phyloP scores from a whole-genome alignment of 2,888 invertebrate genomes.

The Dendrolimus pini region DNA sequence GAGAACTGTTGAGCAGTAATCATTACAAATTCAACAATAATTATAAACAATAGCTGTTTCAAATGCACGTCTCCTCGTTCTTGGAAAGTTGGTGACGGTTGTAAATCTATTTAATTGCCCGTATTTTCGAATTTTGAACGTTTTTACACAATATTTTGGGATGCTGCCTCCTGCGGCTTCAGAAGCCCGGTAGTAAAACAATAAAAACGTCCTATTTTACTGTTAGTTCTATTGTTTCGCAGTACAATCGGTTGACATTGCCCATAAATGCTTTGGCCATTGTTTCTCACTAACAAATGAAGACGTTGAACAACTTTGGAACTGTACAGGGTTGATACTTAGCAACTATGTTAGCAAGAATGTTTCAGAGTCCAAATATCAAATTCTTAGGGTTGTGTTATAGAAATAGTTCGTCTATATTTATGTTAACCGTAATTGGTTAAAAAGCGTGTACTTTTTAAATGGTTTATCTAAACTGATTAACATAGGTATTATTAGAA shows the following conservation, averaged over 20 bases:
- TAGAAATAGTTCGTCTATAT: too few relatives aligned
- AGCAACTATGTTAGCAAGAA: not conserved
- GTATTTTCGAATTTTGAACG: slow-evolving; percentile 38
- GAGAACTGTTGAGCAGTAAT: slow-evolving; percentile 27
- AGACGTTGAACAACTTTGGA: slow-evolving; percentile 40
- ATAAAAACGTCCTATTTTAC: slow-evolving; percentile 61
- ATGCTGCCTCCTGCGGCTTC: slow-evolving; percentile 67
- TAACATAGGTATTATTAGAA: too few relatives aligned
- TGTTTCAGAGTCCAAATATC: too few relatives aligned
- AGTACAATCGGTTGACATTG: slow-evolving; percentile 49
- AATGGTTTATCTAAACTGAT: too few relatives aligned
- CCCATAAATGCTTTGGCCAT: slow-evolving; percentile 42
- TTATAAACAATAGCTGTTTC: slow-evolving; percentile 25
- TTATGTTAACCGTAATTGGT: too few relatives aligned
- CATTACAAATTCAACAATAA: slow-evolving; percentile 35
- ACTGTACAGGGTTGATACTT: slow-evolving; percentile 8
- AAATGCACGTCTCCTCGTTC: slow-evolving; percentile 40
- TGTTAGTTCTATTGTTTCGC: slow-evolving; percentile 49
- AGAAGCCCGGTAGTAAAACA: slow-evolving; percentile 65
- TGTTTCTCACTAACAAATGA: slow-evolving; percentile 63
- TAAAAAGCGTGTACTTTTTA: too few relatives aligned
- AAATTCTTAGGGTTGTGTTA: too few relatives aligned
- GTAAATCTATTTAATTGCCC: slow-evolving; percentile 71
- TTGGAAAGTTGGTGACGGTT: slow-evolving; percentile 48
- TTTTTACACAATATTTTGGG: slow-evolving; percentile 54